Evolutionary conservation across 2,888 invertebrate species (phyloP), one percentile per base, ranked within the genome.

Genomic region (Morpho achilles): DNA sequence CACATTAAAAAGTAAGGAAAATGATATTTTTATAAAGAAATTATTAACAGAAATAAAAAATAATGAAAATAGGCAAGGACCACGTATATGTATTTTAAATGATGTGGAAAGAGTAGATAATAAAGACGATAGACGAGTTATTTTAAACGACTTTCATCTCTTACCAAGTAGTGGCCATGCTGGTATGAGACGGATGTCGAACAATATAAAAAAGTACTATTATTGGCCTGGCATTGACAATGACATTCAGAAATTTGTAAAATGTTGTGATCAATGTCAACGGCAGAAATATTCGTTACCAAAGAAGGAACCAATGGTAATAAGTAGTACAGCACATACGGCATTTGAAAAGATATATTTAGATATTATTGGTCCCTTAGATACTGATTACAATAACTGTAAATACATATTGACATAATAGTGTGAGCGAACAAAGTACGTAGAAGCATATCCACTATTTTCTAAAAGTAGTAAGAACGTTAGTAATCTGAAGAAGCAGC

Each of bases 301-400:
- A 43, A 39, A 7, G 7, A 53, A 53, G 42, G 51, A 63, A 50
- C 65, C 65, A n/a, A 64, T 67, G 65, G 32, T 7, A 1, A 60
- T 64, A 9, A 67, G 65, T 8, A 46, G 60, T 7, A 67, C 62
- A 7, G 67, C 64, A 4, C 32, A 54, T 10, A 42, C 56, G 7
- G 61, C 62, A 4, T 63, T 67, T 42, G 58, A 66, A 41, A 66
- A 67, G 50, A 54, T 63, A 39, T 66, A 52, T 56, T 47, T 64
- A n/a, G 65, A 65, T 43, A 40, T 64, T 22, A 58, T 67, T 10
- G 64, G 65, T 4, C 65, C 65, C 7, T 53, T 67, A 44, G 57
- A 61, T 22, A 60, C 7, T 6, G 65, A 65, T 57, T 40, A 50
- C 7, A 9, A 62, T 51, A 56, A 59, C 46, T 7, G n/a, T 54